phyloP scores from a whole-genome alignment of 2,888 invertebrate genomes.

The Marasmarcha lunaedactyla region DNA sequence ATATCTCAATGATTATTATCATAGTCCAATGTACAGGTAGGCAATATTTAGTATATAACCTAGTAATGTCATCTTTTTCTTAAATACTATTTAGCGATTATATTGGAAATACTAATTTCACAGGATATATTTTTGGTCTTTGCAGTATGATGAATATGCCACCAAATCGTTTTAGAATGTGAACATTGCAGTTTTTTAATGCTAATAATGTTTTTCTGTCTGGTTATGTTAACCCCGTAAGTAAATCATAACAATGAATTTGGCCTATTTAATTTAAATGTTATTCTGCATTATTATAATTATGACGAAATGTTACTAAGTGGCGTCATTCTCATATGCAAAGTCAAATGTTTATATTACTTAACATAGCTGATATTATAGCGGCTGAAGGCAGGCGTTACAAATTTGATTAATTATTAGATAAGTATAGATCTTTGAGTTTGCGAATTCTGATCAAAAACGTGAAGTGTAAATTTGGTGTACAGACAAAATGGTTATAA shows the following conservation, averaged over 20 bases:
- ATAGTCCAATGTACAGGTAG: slow-evolving; percentile 68
- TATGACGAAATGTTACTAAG: slow-evolving; percentile 26
- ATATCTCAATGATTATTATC: slow-evolving; percentile 62
- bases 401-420: slow-evolving; percentile 50
- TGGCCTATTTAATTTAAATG: slow-evolving; percentile 54
- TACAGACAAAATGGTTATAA: slow-evolving; percentile 44
- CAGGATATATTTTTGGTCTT: slow-evolving; percentile 42
- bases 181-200: slow-evolving; percentile 20
- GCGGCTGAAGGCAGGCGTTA: slow-evolving; percentile 62
- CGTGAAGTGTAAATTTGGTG: slow-evolving; percentile 63
- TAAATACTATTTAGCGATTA: slow-evolving; percentile 59
- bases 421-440: slow-evolving; percentile 59
- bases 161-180: slow-evolving; percentile 22
- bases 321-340: slow-evolving; percentile 54
- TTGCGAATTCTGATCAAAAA: slow-evolving; percentile 61
- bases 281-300: slow-evolving; percentile 23
- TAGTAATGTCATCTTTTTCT: slow-evolving; percentile 50
- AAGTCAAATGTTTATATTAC: slow-evolving; percentile 46
- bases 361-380: slow-evolving; percentile 63
- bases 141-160: slow-evolving; percentile 53
- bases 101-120: slow-evolving; percentile 55
- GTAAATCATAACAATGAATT: slow-evolving; percentile 51
- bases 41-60: slow-evolving; percentile 43
- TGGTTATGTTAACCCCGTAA: slow-evolving; percentile 54
- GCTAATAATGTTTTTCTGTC: slow-evolving; percentile 14